These are phyloP conservation scores for Alethe diademata DNA, from an alignment of 2,113 vertebrate species.

Conservation along the genomic window DNA sequence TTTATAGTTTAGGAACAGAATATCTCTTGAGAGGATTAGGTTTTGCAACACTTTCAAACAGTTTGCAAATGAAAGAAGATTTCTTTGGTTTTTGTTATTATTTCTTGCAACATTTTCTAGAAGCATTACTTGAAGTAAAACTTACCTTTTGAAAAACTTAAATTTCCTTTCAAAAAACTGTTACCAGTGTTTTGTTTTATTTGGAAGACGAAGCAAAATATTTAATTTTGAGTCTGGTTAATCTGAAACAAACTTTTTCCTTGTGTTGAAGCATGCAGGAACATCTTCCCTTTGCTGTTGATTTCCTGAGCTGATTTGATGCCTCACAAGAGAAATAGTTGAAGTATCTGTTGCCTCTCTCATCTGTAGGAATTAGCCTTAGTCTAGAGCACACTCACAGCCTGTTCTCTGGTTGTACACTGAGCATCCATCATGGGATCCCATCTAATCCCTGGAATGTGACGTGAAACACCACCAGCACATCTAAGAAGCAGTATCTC, in stretches of 20 bases:
- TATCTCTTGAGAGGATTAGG: conserved; percentile 15
- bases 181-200: background rate
- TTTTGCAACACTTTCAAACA: background rate
- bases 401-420: background rate
- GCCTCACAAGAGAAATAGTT: background rate
- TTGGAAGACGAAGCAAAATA: background rate
- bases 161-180: background rate
- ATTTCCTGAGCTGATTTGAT: background rate
- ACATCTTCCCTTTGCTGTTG: background rate
- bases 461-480: background rate
- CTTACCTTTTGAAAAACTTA: background rate
- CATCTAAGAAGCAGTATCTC: background rate
- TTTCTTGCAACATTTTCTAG: background rate
- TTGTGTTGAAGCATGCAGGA: background rate
- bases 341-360: background rate
- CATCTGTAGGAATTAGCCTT: background rate
- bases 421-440: background rate
- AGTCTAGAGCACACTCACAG: background rate
- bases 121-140: background rate
- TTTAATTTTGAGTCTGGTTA: background rate
- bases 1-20: background rate
- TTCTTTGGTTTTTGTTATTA: background rate
- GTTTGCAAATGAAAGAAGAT: conserved; percentile 13
- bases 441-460: background rate
- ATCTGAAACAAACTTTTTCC: background rate